phyloP scores from a whole-genome alignment of 2,888 invertebrate species.

The Limnephilus lunatus region DNA sequence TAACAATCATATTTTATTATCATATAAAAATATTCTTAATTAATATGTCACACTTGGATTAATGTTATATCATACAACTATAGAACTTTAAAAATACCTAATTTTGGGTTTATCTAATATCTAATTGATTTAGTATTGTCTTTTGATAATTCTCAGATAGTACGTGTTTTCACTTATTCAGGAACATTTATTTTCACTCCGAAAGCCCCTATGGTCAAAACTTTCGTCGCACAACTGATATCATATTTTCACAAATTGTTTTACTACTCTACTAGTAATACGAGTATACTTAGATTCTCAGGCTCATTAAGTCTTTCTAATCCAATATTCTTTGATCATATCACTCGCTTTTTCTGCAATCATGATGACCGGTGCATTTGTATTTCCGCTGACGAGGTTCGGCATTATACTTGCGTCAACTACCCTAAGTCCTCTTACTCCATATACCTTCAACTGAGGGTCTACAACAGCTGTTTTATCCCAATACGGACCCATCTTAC shows the following conservation, averaged over 20 bases:
- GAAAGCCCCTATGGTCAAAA: neutral
- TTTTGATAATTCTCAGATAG: neutral
- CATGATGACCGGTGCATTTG: conserved; percentile 93
- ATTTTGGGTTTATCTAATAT: neutral
- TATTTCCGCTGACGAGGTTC: conserved; percentile 89
- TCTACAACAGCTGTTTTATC: conserved; percentile 91
- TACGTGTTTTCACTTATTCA: neutral
- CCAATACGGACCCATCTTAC: conserved; percentile 94
- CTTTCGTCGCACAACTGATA: neutral
- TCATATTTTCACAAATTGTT: neutral
- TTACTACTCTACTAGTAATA: neutral
- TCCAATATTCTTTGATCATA: conserved; percentile 91
- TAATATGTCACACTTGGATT: neutral
- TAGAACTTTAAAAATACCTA: neutral
- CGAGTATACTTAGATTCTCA: neutral
- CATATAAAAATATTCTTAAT: neutral
- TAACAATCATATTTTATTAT: neutral
- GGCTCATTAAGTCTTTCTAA: conserved; percentile 73
- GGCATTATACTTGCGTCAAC: conserved; percentile 94
- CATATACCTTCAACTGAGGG: conserved; percentile 87
- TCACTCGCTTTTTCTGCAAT: conserved; percentile 93
- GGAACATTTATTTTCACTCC: neutral
- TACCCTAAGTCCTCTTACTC: conserved; percentile 86
- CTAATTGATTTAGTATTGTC: neutral
- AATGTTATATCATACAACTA: neutral